Conservation (phyloP, 92 coral and sea anemone genomes). For the Montipora capitata region DNA sequence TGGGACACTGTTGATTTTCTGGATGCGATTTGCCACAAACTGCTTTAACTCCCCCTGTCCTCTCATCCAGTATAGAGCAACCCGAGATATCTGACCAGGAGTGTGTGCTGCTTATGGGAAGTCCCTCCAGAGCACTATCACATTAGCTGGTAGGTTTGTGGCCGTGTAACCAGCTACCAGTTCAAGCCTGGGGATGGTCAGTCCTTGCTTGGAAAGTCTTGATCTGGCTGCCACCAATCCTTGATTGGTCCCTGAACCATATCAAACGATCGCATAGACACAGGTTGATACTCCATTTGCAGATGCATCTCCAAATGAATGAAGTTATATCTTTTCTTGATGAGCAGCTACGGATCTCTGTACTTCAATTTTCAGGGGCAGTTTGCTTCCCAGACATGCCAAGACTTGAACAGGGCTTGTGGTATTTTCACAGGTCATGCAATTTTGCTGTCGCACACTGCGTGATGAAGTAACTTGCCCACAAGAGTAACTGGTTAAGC, state of each 20-base stretch:
- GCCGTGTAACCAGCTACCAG: slow-evolving; percentile 54
- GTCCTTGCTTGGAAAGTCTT: slow-evolving; percentile 49
- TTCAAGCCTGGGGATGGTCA: slow-evolving; percentile 55
- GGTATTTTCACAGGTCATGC: slow-evolving; percentile 20
- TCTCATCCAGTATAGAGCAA: slow-evolving; percentile 40
- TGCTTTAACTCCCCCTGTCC: slow-evolving; percentile 16
- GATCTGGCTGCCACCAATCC: slow-evolving; percentile 54
- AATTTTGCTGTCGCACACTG: background rate
- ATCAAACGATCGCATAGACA: background rate
- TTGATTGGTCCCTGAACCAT: slow-evolving; percentile 16
- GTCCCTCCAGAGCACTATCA: slow-evolving; percentile 30
- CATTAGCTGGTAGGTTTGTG: slow-evolving; percentile 34
- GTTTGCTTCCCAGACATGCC: slow-evolving; percentile 1
- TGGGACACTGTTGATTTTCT: slow-evolving; percentile 32
- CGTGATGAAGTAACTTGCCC: slow-evolving; percentile 8
- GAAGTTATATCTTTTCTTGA: slow-evolving; percentile 40
- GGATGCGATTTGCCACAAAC: slow-evolving; percentile 36
- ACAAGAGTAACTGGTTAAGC: slow-evolving; percentile 2
- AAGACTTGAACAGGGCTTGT: background rate
- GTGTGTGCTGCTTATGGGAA: slow-evolving; percentile 25
- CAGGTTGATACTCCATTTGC: slow-evolving; percentile 39
- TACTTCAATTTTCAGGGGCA: background rate
- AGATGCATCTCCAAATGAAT: slow-evolving; percentile 61
- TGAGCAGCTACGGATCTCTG: slow-evolving; percentile 25
- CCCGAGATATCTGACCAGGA: slow-evolving; percentile 38